Percentiles rank a stretch among this genome's conserved stretches.
These are phyloP conservation scores for Pygoscelis adeliae DNA, from an alignment of 2,113 vertebrate genomes.

Conservation along the genomic window DNA sequence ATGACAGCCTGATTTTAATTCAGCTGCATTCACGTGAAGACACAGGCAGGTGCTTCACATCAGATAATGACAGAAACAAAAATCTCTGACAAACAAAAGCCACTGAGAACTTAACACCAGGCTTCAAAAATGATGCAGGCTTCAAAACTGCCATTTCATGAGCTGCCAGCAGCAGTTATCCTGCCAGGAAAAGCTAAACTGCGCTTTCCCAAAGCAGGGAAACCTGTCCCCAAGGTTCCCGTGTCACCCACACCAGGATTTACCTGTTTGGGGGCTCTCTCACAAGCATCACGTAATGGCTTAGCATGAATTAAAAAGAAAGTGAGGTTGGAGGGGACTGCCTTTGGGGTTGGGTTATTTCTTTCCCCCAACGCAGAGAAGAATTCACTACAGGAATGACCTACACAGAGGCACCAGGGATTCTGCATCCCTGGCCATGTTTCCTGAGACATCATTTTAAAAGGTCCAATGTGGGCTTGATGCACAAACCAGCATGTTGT, in stretches of 20 bases:
- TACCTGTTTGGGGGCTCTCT: not conserved
- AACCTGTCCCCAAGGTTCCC: not conserved
- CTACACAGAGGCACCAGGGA: not conserved
- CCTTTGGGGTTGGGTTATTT: not conserved
- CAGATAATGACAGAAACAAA: not conserved
- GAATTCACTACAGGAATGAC: not conserved
- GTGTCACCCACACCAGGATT: not conserved
- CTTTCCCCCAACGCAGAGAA: not conserved
- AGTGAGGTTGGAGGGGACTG: not conserved
- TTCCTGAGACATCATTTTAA: not conserved
- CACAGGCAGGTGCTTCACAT: not conserved
- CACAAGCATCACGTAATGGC: rapidly evolving
- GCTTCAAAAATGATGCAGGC: not conserved
- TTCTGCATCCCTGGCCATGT: not conserved
- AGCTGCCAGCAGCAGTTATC: not conserved
- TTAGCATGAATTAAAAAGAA: not conserved
- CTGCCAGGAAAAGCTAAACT: not conserved
- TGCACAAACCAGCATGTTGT: rapidly evolving
- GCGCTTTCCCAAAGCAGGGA: not conserved
- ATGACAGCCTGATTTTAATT: not conserved
- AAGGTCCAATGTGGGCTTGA: not conserved
- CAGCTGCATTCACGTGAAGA: not conserved
- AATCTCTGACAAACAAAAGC: not conserved
- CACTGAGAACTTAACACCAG: not conserved
- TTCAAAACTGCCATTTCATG: not conserved